These are phyloP conservation scores for Chironomus tepperi DNA, from an alignment of 1,140 invertebrate genomes.

Conservation along the genomic window DNA sequence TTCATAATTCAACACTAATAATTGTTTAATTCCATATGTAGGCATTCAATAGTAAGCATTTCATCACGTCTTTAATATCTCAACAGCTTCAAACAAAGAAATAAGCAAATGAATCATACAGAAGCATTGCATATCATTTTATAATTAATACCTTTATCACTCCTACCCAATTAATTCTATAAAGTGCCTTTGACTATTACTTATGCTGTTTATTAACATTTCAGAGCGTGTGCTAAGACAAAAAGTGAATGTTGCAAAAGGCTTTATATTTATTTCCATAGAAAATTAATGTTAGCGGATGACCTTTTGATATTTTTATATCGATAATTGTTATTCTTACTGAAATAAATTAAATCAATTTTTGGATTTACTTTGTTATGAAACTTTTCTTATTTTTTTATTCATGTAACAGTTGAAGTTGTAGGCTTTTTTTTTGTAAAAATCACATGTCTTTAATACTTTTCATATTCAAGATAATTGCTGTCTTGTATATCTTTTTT, in stretches of 20 bases:
- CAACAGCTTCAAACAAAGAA: no score
- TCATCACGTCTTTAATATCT: no score
- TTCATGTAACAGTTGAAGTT: conserved; percentile 1
- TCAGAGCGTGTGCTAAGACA: background rate
- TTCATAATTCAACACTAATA: no score
- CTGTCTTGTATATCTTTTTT: background rate
- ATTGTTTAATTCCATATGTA: no score
- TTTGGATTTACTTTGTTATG: background rate
- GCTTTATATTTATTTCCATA: background rate
- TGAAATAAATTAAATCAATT: background rate
- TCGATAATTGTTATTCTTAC: background rate
- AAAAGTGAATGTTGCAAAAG: conserved; percentile 17
- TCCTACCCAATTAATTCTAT: no score
- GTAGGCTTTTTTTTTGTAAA: no score
- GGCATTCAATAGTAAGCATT: no score
- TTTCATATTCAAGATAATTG: background rate
- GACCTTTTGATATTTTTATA: conserved; percentile 4
- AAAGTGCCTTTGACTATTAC: no score
- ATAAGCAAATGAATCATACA: no score
- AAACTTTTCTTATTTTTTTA: conserved; percentile 3
- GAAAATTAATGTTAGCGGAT: background rate
- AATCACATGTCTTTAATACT: background rate
- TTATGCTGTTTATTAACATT: no score
- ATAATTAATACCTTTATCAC: no score
- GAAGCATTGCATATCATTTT: no score